A percentile compares a stretch with the other conserved stretches of the same genome.
Conservation (phyloP, 2,888 invertebrate genomes). For the Pristionchus arcanus region DNA sequence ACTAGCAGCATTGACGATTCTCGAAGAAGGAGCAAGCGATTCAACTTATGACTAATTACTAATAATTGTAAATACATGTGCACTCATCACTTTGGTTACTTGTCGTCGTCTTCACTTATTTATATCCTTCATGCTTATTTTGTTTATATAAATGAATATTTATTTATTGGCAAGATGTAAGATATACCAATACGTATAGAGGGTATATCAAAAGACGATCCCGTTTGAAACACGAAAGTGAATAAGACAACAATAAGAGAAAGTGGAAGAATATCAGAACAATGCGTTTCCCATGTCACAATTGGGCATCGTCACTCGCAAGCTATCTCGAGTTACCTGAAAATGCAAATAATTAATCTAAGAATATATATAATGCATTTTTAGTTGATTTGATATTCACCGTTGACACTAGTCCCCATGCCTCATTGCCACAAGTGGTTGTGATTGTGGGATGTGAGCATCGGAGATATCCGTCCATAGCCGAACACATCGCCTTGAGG, state of each 20-base stretch:
- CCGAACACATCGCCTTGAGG: constrained; percentile 72
- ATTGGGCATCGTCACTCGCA: constrained; percentile 72
- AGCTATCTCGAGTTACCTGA: constrained; percentile 70
- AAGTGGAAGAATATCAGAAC: constrained; percentile 57
- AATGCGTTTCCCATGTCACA: constrained; percentile 69
- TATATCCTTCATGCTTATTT: not conserved
- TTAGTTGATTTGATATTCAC: constrained; percentile 58
- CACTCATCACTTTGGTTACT: not conserved
- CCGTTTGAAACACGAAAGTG: constrained; percentile 33
- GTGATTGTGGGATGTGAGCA: constrained; percentile 78
- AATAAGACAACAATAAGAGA: not conserved
- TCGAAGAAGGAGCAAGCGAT: not conserved
- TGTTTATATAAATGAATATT: not conserved
- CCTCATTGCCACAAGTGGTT: constrained; percentile 73
- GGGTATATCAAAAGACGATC: not conserved
- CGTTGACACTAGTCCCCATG: constrained; percentile 77
- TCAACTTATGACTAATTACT: not conserved
- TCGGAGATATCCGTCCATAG: constrained; percentile 77
- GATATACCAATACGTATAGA: constrained; percentile 1
- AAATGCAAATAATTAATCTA: no score
- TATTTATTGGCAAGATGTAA: not conserved
- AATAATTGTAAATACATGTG: no score
- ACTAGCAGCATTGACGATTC: no score
- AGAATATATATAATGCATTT: not conserved
- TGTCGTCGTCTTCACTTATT: no score